Base-by-base conservation (phyloP, 2,113 vertebrate species). In the Marmota monax region DNA sequence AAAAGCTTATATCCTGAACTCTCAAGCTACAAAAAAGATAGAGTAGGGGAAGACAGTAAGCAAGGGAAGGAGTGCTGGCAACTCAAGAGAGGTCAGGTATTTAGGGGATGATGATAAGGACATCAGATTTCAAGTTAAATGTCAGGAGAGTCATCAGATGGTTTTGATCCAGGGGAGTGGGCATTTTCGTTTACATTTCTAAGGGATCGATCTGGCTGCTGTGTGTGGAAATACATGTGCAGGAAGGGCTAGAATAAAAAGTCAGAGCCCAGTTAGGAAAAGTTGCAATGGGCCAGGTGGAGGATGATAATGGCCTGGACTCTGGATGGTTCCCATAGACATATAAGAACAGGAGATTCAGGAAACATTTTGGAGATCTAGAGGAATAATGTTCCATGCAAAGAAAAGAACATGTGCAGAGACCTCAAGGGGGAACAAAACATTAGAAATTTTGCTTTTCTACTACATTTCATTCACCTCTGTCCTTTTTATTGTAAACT, bases 381-480 rank as follows among this genome's bases (percentile, higher is more conserved):
- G 34, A 88, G 17, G 17, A 94, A 95, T 32, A 70, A 45, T 69
- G 42, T 56, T 69, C 34, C 4, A 12, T 34, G 14, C 10, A 25
- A 53, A 85, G 77, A 88, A 84, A 69, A 73, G 25, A n/a, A 10
- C 32, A 39, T 73, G 48, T 70, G 32, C n/a, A 39, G 58, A 95
- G 42, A n/a, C 11, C 61, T 42, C 17, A 18, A 94, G 42, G 39
- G 29, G n/a, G 4, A 87, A 37, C 8, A 92, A 65, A 93, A 88
- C 20, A 83, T 85, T 72, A 78, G 32, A 79, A 61, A 74, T 56
- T 70, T 88, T 84, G 27, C 45, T 88, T 96, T 96, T 92, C 20
- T 73, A 18, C 88, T 91, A 83, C 29, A 78, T 58, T 88, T 27
- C 39, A 22, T 90, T 73, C 77, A 11, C 29, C 23, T 78, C 29